phyloP scores from a whole-genome alignment of 2,888 invertebrate species.

The Pocota personata region DNA sequence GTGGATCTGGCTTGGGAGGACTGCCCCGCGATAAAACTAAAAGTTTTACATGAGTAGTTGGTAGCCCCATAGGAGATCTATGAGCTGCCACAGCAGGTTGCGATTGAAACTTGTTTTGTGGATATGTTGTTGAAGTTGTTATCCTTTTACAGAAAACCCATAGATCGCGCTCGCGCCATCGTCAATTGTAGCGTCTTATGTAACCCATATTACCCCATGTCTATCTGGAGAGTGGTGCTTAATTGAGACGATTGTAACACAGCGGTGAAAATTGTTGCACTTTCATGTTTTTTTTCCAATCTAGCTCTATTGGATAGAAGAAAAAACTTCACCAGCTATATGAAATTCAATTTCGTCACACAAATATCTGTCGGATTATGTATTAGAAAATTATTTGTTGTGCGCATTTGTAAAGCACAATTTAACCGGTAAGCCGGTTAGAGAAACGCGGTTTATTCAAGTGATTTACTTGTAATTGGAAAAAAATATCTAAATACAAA shows the following conservation, averaged over 20 bases:
- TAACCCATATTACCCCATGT: constrained; percentile 39
- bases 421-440: constrained; percentile 8
- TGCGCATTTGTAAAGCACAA: background rate
- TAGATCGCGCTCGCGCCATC: constrained; percentile 35
- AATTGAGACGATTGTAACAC: constrained; percentile 43
- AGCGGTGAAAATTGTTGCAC: constrained; percentile 13
- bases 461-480: constrained; percentile 53
- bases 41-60: constrained; percentile 23
- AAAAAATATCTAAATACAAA: constrained; percentile 31
- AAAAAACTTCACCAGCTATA: background rate
- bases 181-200: constrained; percentile 40
- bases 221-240: constrained; percentile 2
- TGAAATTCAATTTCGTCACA: constrained; percentile 47
- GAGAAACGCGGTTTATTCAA: background rate
- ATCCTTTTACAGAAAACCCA: constrained; percentile 68
- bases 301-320: background rate
- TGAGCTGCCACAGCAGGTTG: constrained; percentile 3
- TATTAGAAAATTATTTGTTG: constrained; percentile 25
- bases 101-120: constrained; percentile 18
- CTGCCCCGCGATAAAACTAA: constrained; percentile 32
- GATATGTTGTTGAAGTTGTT: constrained; percentile 36
- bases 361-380: constrained; percentile 31
- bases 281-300: constrained; percentile 48
- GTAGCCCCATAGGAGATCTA: constrained; percentile 16
- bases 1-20: background rate